Evolutionary conservation across 2,797 vertebrate genomes (phyloP).

Genomic region (Anguilla obscura): DNA sequence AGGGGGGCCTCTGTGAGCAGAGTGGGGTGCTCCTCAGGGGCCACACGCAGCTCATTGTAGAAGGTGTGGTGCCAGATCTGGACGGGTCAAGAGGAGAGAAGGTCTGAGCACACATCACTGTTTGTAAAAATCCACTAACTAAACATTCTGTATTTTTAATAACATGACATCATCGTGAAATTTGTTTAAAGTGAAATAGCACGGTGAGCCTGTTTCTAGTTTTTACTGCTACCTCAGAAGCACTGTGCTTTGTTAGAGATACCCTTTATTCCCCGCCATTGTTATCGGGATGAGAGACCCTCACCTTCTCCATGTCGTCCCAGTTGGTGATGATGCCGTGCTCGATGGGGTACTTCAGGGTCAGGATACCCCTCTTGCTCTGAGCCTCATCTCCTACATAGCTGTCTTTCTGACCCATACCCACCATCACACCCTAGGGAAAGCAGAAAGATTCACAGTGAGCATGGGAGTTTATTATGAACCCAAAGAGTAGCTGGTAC

Average conservation of each 20-base stretch:
- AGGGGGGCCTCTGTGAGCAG: slow-evolving; percentile 95
- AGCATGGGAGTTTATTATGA: neutral
- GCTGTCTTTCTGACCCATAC: slow-evolving; percentile 97
- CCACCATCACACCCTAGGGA: slow-evolving; percentile 91
- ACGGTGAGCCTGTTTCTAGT: neutral
- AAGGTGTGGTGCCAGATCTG: slow-evolving; percentile 99
- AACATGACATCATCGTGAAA: neutral
- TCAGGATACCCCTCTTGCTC: slow-evolving; percentile 94
- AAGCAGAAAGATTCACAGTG: slow-evolving; percentile 26
- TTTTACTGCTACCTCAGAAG: neutral
- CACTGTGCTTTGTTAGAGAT: neutral
- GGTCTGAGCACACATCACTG: neutral
- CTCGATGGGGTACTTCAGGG: slow-evolving; percentile 96
- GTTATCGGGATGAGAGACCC: neutral
- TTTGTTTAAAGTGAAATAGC: neutral
- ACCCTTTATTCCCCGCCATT: neutral
- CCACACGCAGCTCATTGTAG: slow-evolving; percentile 96
- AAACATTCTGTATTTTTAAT: neutral
- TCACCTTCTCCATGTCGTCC: slow-evolving; percentile 97
- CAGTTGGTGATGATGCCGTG: slow-evolving; percentile 99
- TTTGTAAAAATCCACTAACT: neutral
- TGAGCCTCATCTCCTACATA: slow-evolving; percentile 94
- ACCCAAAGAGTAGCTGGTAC: neutral
- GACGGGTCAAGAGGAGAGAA: slow-evolving; percentile 3
- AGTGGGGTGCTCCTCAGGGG: slow-evolving; percentile 94